Evolutionary conservation across 2,888 invertebrate species (phyloP), one percentile per base, ranked within the genome.

Genomic region (Ormyrus nitidulus): DNA sequence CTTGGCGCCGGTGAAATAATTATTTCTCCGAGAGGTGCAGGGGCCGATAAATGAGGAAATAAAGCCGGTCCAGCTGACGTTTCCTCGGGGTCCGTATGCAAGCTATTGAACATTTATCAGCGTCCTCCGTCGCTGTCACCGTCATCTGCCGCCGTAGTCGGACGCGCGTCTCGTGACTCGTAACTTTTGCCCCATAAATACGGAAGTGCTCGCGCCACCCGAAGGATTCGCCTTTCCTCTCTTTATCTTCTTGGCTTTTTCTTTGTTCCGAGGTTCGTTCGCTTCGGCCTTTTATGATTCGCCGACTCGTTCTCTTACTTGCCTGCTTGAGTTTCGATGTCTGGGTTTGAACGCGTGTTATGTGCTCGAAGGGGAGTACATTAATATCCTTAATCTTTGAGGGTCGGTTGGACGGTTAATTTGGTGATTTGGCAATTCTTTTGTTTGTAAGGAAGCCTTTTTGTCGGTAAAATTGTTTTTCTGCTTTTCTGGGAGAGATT

Each of bases 131-230:
- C 46, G 56, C 44, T 34, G 34, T 34, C 34, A 49, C 2, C 68
- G 69, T 75, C 62, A 68, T 69, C 61, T 69, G 54, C 66, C 71
- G 71, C 71, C 72, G 71, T 77, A 77, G 66, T 34, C 34, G 59
- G 77, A 49, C 11, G 58, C 53, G 51, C 69, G 19, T 19, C 6
- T 59, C 44, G 59, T 77, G 77, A 72, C 77, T 71, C 77, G 71
- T 71, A 77, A 77, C 77, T 71, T 77, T 77, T 61, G 49, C 44
- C 53, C 77, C 77, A 71, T 71, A 62, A 71, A 77, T 70, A 44
- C 64, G 77, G 58, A 64, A 70, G 70, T 44, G 70, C 70, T 70
- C 61, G 61, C 59, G 48, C 59, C 11, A 46, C 64, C 56, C 44
- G 56, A 56, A 54, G 53, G 44, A 51, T 66, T 65, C 59, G 44